Conservation (phyloP, 2,797 vertebrate species). For the Coilia nasus region DNA sequence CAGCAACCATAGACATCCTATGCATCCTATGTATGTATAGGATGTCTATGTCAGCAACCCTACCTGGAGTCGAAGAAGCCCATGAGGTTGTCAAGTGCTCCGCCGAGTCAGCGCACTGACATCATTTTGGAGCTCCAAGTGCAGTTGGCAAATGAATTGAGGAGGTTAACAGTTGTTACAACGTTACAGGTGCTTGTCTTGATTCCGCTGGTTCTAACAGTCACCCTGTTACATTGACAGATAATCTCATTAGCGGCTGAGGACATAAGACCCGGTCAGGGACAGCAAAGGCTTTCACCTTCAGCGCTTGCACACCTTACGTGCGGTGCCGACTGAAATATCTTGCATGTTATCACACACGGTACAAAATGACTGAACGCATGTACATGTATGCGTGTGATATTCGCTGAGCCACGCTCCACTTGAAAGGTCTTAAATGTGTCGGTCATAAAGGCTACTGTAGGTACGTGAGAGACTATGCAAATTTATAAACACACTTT, state of each 20-base stretch:
- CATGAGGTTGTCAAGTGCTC: neutral
- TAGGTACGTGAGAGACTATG: too few species aligned
- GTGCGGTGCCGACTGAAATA: neutral
- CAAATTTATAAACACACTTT: too few species aligned
- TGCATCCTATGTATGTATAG: too few species aligned
- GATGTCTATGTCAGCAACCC: neutral
- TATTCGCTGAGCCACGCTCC: too few species aligned
- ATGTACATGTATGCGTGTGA: too few species aligned
- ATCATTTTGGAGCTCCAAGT: too few species aligned
- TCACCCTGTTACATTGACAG: constrained; percentile 52
- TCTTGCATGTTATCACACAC: neutral
- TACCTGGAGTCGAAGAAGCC: neutral
- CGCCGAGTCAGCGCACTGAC: neutral
- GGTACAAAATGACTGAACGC: too few species aligned
- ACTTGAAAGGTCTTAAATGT: too few species aligned
- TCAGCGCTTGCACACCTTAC: constrained; percentile 37
- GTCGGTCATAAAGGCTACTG: too few species aligned
- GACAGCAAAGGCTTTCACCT: neutral
- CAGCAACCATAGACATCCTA: too few species aligned
- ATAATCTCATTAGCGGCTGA: constrained; percentile 77
- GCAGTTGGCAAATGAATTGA: neutral
- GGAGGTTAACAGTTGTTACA: constrained; percentile 25
- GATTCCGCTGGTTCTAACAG: constrained; percentile 36
- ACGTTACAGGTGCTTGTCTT: constrained; percentile 29
- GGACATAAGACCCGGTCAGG: constrained; percentile 44